Evolutionary conservation across 2,888 invertebrate genomes (phyloP).

Genomic region (Orgyia antiqua): DNA sequence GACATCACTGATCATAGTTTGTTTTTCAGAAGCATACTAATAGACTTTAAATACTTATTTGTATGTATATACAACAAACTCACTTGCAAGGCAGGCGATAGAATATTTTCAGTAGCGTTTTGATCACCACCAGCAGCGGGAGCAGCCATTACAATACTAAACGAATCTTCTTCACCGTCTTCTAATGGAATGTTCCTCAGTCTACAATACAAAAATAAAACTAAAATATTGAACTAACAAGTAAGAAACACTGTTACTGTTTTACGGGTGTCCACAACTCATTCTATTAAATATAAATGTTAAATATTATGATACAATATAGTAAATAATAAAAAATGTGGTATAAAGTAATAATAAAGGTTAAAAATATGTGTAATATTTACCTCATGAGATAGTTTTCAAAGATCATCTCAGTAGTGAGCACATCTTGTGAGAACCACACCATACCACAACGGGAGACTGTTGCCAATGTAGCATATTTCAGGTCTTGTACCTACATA

Average conservation of each 20-base stretch:
- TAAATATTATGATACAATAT: no score
- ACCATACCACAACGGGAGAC: slow-evolving; percentile 99
- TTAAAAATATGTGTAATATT: no score
- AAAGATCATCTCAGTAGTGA: slow-evolving; percentile 99
- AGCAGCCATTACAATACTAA: slow-evolving; percentile 78
- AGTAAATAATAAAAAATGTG: no score
- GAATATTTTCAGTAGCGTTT: slow-evolving; percentile 83
- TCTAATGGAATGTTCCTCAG: slow-evolving; percentile 92
- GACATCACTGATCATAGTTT: no score
- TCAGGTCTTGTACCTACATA: slow-evolving; percentile 89
- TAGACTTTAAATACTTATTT: no score
- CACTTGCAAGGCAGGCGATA: slow-evolving; percentile 89
- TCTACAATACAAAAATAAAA: slow-evolving; percentile 50
- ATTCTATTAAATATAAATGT: not conserved
- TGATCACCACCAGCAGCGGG: slow-evolving; percentile 77
- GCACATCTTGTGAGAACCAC: slow-evolving; percentile 99
- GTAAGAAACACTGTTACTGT: not conserved
- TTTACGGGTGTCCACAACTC: not conserved
- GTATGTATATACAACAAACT: no score
- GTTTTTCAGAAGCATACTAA: no score
- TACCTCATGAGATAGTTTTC: slow-evolving; percentile 92
- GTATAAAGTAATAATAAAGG: no score
- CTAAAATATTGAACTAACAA: not conserved
- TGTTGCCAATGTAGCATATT: slow-evolving; percentile 98
- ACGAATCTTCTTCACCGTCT: slow-evolving; percentile 90